phyloP scores from a whole-genome alignment of 2,113 vertebrate genomes.

The Hiodon alosoides region DNA sequence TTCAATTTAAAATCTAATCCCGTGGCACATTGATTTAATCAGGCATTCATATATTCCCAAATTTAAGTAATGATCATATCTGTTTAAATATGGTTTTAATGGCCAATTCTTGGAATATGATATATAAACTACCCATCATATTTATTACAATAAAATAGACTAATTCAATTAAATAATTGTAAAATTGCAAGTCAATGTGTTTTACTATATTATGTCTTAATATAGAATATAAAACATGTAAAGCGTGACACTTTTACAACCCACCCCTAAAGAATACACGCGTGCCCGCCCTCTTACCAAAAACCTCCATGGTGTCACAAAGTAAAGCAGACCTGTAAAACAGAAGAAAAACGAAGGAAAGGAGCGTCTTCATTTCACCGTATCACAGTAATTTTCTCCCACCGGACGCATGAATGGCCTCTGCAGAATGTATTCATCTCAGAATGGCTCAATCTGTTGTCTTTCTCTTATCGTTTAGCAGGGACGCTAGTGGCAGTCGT shows the following conservation, averaged over 20 bases:
- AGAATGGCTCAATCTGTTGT: background rate
- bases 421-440: slow-evolving; percentile 8
- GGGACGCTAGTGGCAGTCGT: background rate
- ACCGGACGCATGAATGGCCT: slow-evolving; percentile 22
- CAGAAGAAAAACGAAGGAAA: slow-evolving; percentile 2
- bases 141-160: too few species aligned
- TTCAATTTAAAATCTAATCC: too few species aligned
- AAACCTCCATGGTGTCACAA: slow-evolving; percentile 8
- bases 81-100: too few species aligned
- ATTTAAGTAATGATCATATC: too few species aligned
- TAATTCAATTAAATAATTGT: too few species aligned
- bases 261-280: background rate
- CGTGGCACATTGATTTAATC: too few species aligned
- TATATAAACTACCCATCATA: too few species aligned
- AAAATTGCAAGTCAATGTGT: too few species aligned
- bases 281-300: slow-evolving; percentile 9
- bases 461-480: slow-evolving; percentile 4
- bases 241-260: background rate
- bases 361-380: background rate
- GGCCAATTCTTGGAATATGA: too few species aligned
- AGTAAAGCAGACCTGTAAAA: slow-evolving; percentile 7
- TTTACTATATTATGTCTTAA: too few species aligned
- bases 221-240: background rate
- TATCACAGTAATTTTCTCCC: slow-evolving; percentile 5
- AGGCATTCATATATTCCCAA: too few species aligned